Conservation (phyloP, 2,797 vertebrate genomes). For the Xenentodon cancila region DNA sequence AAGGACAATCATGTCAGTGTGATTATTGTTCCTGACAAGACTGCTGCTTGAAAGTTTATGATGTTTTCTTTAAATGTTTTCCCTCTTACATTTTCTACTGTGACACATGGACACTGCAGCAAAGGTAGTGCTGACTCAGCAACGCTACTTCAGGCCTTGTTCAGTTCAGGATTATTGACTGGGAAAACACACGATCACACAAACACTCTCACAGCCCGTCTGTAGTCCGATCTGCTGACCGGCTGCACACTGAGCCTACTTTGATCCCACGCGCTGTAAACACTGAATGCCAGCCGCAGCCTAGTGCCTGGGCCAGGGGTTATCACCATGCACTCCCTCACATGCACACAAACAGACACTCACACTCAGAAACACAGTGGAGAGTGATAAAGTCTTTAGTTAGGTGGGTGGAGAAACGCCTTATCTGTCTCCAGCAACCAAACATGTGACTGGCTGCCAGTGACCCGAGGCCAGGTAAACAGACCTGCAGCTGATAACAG, state of each 20-base stretch:
- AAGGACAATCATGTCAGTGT: too few relatives aligned
- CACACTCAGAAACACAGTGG: slow-evolving; percentile 73
- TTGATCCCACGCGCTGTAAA: slow-evolving; percentile 84
- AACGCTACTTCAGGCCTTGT: slow-evolving; percentile 68
- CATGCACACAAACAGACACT: slow-evolving; percentile 30
- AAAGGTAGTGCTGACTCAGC: slow-evolving; percentile 51
- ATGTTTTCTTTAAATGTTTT: background rate
- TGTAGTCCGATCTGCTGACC: slow-evolving; percentile 81
- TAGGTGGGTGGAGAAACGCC: slow-evolving; percentile 80
- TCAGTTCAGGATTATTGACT: slow-evolving; percentile 73
- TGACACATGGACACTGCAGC: slow-evolving; percentile 21
- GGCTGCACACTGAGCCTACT: slow-evolving; percentile 75
- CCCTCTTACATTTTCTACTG: slow-evolving; percentile 6
- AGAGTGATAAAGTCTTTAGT: slow-evolving; percentile 81
- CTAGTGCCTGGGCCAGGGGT: slow-evolving; percentile 63
- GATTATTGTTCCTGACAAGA: too few relatives aligned
- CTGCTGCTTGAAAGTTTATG: background rate
- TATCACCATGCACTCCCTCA: slow-evolving; percentile 74
- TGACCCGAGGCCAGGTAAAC: slow-evolving; percentile 83
- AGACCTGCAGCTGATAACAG: slow-evolving; percentile 75
- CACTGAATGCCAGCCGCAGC: slow-evolving; percentile 49
- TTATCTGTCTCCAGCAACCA: slow-evolving; percentile 84
- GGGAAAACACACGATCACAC: slow-evolving; percentile 44
- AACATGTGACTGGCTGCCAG: slow-evolving; percentile 70
- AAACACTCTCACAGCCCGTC: slow-evolving; percentile 50